Evolutionary conservation across 2,888 invertebrate species (phyloP).

Genomic region (Galeopsomyia nigrocyanea): DNA sequence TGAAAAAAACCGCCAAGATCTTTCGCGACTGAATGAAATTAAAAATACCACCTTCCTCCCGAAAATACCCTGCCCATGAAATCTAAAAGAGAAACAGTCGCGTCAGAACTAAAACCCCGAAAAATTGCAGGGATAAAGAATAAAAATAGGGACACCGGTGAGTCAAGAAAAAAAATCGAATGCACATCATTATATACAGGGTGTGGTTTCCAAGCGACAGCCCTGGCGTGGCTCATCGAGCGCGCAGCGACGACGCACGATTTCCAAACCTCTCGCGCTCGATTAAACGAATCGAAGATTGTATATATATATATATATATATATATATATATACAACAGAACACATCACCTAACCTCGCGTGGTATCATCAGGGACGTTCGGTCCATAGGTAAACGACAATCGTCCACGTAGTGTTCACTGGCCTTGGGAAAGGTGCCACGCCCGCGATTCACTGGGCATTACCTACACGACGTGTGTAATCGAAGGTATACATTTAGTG

Average conservation of each 20-base stretch:
- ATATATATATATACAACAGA: background rate
- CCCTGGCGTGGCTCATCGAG: no score
- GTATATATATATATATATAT: no score
- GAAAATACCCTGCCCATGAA: no score
- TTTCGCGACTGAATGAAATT: no score
- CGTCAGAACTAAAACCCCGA: no score
- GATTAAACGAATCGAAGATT: background rate
- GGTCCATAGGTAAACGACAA: no score
- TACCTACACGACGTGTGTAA: background rate
- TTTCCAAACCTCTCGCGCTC: constrained; percentile 6
- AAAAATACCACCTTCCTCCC: no score
- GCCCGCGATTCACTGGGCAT: constrained; percentile 5
- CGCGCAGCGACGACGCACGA: constrained; percentile 14
- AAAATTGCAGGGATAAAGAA: no score
- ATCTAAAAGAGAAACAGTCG: no score
- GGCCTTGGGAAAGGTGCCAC: constrained; percentile 12
- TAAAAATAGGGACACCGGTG: background rate
- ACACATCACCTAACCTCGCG: constrained; percentile 1
- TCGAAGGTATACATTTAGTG: background rate
- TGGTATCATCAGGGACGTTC: no score
- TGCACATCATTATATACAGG: constrained; percentile 4
- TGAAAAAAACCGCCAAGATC: no score
- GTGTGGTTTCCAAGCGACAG: constrained; percentile 34
- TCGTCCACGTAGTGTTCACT: no score
- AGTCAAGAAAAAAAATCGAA: constrained; percentile 4